Percentiles rank a stretch among this genome's conserved stretches.
These are phyloP conservation scores for Hemibates koningsi DNA, from an alignment of 2,113 vertebrate genomes.

Conservation along the genomic window DNA sequence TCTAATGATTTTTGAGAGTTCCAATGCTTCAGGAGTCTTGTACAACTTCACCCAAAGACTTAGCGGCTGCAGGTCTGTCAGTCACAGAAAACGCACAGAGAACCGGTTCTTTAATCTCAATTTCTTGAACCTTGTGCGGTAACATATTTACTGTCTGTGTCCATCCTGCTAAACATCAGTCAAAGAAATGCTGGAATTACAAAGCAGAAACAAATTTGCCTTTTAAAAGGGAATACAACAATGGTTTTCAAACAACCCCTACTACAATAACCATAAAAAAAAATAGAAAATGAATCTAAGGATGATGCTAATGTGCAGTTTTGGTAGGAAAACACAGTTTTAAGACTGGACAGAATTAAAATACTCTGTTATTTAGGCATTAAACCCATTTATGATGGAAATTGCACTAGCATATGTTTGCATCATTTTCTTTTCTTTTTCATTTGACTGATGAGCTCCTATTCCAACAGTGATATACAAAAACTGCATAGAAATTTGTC, in stretches of 20 bases:
- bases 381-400: not conserved
- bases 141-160: not conserved
- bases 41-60: not conserved
- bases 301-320: not conserved
- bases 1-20: constrained; percentile 35
- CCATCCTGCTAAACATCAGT: not conserved
- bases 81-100: not conserved
- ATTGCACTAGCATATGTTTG: not conserved
- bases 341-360: not conserved
- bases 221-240: not conserved
- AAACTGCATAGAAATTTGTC: not conserved
- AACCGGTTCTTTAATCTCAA: not conserved
- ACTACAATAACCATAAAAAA: not conserved
- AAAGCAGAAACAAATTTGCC: not conserved
- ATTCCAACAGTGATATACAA: not conserved
- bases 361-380: not conserved
- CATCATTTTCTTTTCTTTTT: not conserved
- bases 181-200: not conserved
- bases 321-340: not conserved
- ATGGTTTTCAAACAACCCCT: not conserved
- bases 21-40: constrained; percentile 4
- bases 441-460: not conserved
- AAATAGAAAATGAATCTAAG: not conserved
- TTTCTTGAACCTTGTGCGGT: not conserved
- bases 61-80: not conserved